phyloP scores from a whole-genome alignment of 2,888 invertebrate species.

The Heteromyza rotundicornis region DNA sequence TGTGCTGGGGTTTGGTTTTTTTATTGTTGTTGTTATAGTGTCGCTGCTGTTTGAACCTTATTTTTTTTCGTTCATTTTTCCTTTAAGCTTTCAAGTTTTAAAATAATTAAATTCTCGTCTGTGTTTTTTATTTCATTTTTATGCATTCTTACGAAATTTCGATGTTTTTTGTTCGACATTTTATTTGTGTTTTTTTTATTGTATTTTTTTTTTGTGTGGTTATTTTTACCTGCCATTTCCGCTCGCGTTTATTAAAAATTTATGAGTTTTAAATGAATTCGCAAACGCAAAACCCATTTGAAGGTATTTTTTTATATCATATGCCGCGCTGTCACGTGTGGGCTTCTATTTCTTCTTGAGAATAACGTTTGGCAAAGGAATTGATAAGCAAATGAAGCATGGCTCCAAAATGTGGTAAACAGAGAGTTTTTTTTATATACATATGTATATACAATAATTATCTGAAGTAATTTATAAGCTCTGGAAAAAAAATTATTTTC shows the following conservation, averaged over 20 bases:
- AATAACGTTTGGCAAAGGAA: too few species aligned
- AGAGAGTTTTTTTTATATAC: too few species aligned
- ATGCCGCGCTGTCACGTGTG: too few species aligned
- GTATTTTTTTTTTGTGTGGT: constrained; percentile 1
- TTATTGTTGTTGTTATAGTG: constrained; percentile 21
- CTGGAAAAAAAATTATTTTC: too few species aligned
- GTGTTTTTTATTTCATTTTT: constrained; percentile 41
- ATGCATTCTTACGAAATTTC: constrained; percentile 32
- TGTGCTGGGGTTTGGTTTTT: constrained; percentile 24
- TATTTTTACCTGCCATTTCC: constrained; percentile 35
- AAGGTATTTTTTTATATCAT: too few species aligned
- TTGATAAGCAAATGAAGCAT: too few species aligned
- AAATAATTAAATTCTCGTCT: constrained; percentile 33
- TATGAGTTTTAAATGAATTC: constrained; percentile 37
- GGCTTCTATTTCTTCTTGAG: too few species aligned
- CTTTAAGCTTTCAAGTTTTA: constrained; percentile 24
- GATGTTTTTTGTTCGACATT: constrained; percentile 38
- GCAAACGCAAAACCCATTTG: too few species aligned
- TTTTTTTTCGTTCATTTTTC: constrained; percentile 8
- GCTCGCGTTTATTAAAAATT: constrained; percentile 38
- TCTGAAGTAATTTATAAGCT: too few species aligned
- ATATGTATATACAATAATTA: too few species aligned
- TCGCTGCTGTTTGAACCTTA: background rate
- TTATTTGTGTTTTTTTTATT: constrained; percentile 14
- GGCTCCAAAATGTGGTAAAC: too few species aligned